Conservation (phyloP, 1,140 invertebrate genomes). For the Babylonia areolata region DNA sequence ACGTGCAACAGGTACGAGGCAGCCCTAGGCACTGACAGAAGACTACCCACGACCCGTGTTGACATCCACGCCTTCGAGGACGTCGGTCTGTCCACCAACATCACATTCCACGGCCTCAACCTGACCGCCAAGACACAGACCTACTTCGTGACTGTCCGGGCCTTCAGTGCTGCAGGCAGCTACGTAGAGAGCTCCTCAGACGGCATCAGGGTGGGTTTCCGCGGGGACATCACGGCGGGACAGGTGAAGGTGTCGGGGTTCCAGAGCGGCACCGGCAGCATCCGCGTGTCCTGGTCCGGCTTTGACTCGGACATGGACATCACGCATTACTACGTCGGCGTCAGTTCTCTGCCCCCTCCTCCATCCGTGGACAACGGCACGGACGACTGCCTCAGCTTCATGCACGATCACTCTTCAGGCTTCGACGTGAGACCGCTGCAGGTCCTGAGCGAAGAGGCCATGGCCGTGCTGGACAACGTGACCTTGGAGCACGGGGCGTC, state of each 20-base stretch:
- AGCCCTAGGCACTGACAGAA: constrained; percentile 51
- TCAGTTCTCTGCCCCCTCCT: constrained; percentile 24
- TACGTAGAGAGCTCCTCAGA: constrained; percentile 51
- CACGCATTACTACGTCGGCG: constrained; percentile 41
- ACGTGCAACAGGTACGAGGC: constrained; percentile 47
- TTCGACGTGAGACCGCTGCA: constrained; percentile 23
- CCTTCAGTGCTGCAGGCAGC: constrained; percentile 52
- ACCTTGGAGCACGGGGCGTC: neutral
- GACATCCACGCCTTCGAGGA: constrained; percentile 53
- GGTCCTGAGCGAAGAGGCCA: neutral
- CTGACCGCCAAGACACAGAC: constrained; percentile 50
- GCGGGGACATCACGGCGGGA: constrained; percentile 44
- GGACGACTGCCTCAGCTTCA: neutral
- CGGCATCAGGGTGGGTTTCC: constrained; percentile 55
- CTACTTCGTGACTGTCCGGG: constrained; percentile 59
- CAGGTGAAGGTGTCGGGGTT: constrained; percentile 26
- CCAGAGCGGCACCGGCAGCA: constrained; percentile 41
- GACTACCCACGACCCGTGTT: constrained; percentile 30
- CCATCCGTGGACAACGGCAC: constrained; percentile 12
- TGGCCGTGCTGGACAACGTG: constrained; percentile 12
- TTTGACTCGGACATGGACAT: constrained; percentile 56
- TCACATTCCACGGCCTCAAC: constrained; percentile 50
- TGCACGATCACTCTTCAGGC: neutral
- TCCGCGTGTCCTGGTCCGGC: constrained; percentile 46
- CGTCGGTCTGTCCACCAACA: constrained; percentile 47